Evolutionary conservation across 2,797 vertebrate species (phyloP).

Genomic region (Vultur gryphus): DNA sequence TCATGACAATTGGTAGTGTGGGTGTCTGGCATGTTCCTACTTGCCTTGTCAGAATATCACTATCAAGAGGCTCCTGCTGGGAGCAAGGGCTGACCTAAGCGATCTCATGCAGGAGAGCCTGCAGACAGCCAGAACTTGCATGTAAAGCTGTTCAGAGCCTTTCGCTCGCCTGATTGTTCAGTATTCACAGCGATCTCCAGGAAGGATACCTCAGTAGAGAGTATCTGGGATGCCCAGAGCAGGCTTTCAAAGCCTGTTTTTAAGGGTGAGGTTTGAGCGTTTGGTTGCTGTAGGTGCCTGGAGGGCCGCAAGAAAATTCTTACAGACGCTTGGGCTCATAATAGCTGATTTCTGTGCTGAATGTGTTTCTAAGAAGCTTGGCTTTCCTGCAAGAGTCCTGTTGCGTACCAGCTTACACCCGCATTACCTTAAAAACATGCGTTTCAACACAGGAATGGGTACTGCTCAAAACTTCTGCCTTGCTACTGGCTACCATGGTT

Average conservation of each 20-base stretch:
- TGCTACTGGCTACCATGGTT: neutral
- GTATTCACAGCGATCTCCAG: neutral
- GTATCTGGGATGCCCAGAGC: neutral
- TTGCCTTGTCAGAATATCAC: neutral
- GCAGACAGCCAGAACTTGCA: neutral
- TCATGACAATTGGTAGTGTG: neutral
- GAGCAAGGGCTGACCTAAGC: neutral
- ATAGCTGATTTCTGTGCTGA: neutral
- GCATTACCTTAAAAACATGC: neutral
- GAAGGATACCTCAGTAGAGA: neutral
- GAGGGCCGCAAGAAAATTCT: neutral
- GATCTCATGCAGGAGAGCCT: neutral
- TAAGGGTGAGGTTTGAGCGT: neutral
- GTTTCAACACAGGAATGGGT: neutral
- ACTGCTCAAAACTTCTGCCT: neutral
- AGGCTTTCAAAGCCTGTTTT: neutral
- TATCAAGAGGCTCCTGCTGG: constrained; percentile 13
- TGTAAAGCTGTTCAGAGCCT: neutral
- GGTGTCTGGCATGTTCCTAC: neutral
- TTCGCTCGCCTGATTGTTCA: neutral
- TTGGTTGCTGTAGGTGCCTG: neutral
- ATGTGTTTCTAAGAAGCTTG: neutral
- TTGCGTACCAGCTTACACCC: neutral
- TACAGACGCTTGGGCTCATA: neutral
- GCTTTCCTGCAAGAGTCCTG: neutral